A percentile compares a stretch with the other conserved stretches of the same genome.
Conservation (phyloP, 2,888 invertebrate genomes). For the Gonocerus acuteangulatus region DNA sequence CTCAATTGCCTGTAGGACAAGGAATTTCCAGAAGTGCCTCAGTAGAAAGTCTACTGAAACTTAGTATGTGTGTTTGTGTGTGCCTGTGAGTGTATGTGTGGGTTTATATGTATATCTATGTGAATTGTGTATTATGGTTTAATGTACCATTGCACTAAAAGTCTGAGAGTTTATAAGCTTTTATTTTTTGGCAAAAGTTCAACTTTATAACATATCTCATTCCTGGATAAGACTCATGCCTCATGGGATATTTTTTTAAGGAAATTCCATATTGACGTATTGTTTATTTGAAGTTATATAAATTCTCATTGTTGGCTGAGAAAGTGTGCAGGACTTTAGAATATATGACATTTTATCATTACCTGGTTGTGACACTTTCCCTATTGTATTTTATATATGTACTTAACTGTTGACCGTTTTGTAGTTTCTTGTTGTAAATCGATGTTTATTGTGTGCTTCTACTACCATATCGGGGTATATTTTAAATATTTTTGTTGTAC, state of each 20-base stretch:
- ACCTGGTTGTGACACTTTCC: slow-evolving; percentile 37
- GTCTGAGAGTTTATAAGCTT: slow-evolving; percentile 34
- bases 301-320: slow-evolving; percentile 23
- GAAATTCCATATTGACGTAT: slow-evolving; percentile 17
- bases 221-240: slow-evolving; percentile 20
- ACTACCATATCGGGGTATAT: slow-evolving; percentile 29
- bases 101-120: slow-evolving; percentile 5
- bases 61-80: slow-evolving; percentile 30
- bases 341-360: slow-evolving; percentile 27
- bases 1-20: slow-evolving; percentile 40
- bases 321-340: slow-evolving; percentile 17
- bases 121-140: slow-evolving; percentile 13
- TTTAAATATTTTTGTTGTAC: slow-evolving; percentile 30
- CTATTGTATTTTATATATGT: slow-evolving; percentile 36
- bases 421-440: slow-evolving; percentile 35
- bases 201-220: slow-evolving; percentile 32
- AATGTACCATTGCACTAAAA: slow-evolving; percentile 34
- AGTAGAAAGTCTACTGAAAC: slow-evolving; percentile 37
- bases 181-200: slow-evolving; percentile 28
- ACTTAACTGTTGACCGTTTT: slow-evolving; percentile 38
- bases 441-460: slow-evolving; percentile 33
- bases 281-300: slow-evolving; percentile 3
- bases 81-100: slow-evolving; percentile 25
- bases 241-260: slow-evolving; percentile 22
- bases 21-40: slow-evolving; percentile 42